Base-by-base conservation (phyloP, 2,797 vertebrate species). In the Syndactyla subalaris region DNA sequence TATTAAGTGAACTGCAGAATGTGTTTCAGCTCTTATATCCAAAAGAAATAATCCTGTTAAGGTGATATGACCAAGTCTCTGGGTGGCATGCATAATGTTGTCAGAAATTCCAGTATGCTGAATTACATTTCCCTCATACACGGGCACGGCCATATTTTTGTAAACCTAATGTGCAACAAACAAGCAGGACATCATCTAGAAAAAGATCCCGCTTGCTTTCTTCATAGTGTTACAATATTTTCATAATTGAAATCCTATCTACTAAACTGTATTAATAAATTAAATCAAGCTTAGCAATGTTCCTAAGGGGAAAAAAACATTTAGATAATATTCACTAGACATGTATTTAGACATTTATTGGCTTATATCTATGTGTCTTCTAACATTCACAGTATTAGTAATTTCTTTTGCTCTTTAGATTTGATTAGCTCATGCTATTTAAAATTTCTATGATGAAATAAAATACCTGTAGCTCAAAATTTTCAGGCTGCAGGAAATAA, bases 211-310 rank as follows among this genome's bases (percentile, higher is more conserved):
- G 8, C 52, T 87, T 74, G 6, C 36, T 85, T 89, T 29, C 22
- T 87, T 91, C 38, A 38, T 52, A 54, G 30, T 68, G 49, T 54
- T 74, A 39, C 18, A 87, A 1, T 41, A 36, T 85, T 87, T 94
- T 85, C 49, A 14, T 91, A 93, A 94, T 82, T 94, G 77, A 95
- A 94, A 93, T 88, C 23, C 39, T 38, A 59, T 83, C 87, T 93
- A 83, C 55, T 85, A 78, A 89, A 72, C 39, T 16, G 6, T 58
- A 74, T 88, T 95, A 91, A 92, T 82, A 93, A 93, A 95, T 94
- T 88, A 62, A 91, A 92, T 92, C 41, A 80, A 95, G 57, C 61
- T 89, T 88, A 87, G 41, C 14, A 74, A 41, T 26, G n/a, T 58
- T 94, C 92, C 75, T 76, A 65, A 87, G 81, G 78, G 90, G 54